Evolutionary conservation across 2,888 invertebrate genomes (phyloP), one percentile per base, ranked within the genome.

Genomic region (Drosophila dives): DNA sequence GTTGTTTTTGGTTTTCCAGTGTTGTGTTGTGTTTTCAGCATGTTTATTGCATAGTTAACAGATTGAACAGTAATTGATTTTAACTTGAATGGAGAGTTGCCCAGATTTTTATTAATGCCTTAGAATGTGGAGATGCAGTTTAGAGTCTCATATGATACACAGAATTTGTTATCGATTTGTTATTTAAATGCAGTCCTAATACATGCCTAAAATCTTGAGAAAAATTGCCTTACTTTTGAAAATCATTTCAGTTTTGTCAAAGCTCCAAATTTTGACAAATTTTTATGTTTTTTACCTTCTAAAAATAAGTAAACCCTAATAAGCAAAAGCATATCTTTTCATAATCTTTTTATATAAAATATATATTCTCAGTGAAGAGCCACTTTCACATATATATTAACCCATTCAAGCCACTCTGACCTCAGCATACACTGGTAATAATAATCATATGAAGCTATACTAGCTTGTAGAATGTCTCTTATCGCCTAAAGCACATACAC

Each of bases 391-490:
- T 53, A 50, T 62, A 64, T 62, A 64, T 67, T 60, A 77, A 64
- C 26, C 40, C 49, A 26, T 10, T n/a, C 17, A 8, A 45, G 15
- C 15, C 29, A 36, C 34, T 34, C 40, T 15, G 4, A 26, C 50
- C 38, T 20, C 32, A n/a, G 45, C 40, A 38, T 33, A 36, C 49
- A 38, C 20, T 49, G 29, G 74, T 56, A 49, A 12, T 48, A 84
- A 82, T 89, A 84, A 89, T 89, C 84, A 73, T 81, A 58, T 56
- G 23, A 54, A 66, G 23, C 61, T 62, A 42, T 61, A 23, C 59
- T 56, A 34, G 29, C 48, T 58, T 50, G 50, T 36, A 38, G 15
- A 23, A 45, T 34, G 42, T 20, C 70, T 40, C 56, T 76, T 78
- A 80, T 76, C 75, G 67, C 71, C 50, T 38, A 15, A 55, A 34